These are phyloP conservation scores for Volucella inanis DNA, from an alignment of 2,888 invertebrate genomes.

Conservation along the genomic window DNA sequence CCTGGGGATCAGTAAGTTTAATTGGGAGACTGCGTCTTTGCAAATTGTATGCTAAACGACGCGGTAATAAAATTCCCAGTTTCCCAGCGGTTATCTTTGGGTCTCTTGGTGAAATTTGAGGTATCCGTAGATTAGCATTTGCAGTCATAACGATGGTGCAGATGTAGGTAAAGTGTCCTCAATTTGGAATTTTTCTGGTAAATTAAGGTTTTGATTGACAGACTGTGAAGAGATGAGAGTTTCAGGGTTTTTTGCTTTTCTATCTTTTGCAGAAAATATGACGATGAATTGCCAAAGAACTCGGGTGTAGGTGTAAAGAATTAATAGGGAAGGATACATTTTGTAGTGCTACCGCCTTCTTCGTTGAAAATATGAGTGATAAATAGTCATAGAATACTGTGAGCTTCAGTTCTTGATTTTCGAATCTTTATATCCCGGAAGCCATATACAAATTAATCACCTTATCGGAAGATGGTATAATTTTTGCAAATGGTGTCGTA, in stretches of 20 bases:
- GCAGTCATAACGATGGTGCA: slow-evolving; percentile 69
- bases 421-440: too few relatives aligned
- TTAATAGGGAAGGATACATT: too few relatives aligned
- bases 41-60: slow-evolving; percentile 74
- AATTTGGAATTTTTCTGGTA: slow-evolving; percentile 65
- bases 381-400: too few relatives aligned
- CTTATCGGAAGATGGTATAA: too few relatives aligned
- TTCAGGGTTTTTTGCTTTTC: slow-evolving; percentile 16
- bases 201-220: slow-evolving; percentile 73
- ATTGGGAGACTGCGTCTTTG: slow-evolving; percentile 67
- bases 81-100: slow-evolving; percentile 58
- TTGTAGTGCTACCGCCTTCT: too few relatives aligned
- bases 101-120: slow-evolving; percentile 55
- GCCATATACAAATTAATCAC: too few relatives aligned
- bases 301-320: neutral
- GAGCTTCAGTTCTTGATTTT: too few relatives aligned
- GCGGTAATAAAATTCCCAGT: slow-evolving; percentile 70
- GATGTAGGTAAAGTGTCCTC: slow-evolving; percentile 50
- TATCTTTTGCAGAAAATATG: slow-evolving; percentile 54
- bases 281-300: slow-evolving; percentile 58
- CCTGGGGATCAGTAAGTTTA: slow-evolving; percentile 64
- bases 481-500: too few relatives aligned
- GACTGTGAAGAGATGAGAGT: slow-evolving; percentile 59
- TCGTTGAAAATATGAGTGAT: too few relatives aligned
- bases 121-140: slow-evolving; percentile 60